A percentile compares a stretch with the other conserved stretches of the same genome.
Conservation (phyloP, 1,140 invertebrate species). For the Trissolcus basalis region DNA sequence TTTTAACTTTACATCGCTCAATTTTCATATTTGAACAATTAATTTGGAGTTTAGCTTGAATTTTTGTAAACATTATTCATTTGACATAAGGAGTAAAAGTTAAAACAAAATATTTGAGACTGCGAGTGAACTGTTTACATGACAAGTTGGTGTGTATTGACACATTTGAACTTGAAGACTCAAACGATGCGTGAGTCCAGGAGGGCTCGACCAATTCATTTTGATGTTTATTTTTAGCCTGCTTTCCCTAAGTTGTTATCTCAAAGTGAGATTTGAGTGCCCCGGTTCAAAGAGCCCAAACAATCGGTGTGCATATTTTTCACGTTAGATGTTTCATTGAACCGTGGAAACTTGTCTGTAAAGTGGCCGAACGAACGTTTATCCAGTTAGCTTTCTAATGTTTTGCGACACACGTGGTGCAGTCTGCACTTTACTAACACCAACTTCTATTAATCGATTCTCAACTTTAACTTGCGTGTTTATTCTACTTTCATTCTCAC, state of each 20-base stretch:
- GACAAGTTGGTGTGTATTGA: background rate
- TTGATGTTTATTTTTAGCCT: constrained; percentile 65
- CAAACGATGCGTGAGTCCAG: constrained; percentile 37
- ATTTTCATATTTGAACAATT: too few relatives aligned
- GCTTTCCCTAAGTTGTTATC: constrained; percentile 64
- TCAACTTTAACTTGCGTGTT: background rate
- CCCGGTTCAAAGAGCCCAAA: constrained; percentile 15
- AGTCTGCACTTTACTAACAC: constrained; percentile 4
- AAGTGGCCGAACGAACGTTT: constrained; percentile 8
- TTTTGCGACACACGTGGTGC: constrained; percentile 21
- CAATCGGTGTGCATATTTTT: constrained; percentile 35
- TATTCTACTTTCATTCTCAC: too few relatives aligned
- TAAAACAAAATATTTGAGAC: too few relatives aligned
- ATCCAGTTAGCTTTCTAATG: constrained; percentile 28
- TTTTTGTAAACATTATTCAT: too few relatives aligned
- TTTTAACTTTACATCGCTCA: too few relatives aligned
- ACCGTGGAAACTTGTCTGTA: constrained; percentile 22
- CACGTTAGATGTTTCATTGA: constrained; percentile 21
- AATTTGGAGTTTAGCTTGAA: too few relatives aligned
- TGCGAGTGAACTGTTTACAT: too few relatives aligned
- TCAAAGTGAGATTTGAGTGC: background rate
- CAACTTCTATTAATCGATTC: constrained; percentile 26
- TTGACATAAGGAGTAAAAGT: too few relatives aligned
- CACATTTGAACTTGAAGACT: background rate
- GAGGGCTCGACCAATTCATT: constrained; percentile 55